Conservation (phyloP, 2,797 vertebrate species). For the Pseudopleuronectes americanus region DNA sequence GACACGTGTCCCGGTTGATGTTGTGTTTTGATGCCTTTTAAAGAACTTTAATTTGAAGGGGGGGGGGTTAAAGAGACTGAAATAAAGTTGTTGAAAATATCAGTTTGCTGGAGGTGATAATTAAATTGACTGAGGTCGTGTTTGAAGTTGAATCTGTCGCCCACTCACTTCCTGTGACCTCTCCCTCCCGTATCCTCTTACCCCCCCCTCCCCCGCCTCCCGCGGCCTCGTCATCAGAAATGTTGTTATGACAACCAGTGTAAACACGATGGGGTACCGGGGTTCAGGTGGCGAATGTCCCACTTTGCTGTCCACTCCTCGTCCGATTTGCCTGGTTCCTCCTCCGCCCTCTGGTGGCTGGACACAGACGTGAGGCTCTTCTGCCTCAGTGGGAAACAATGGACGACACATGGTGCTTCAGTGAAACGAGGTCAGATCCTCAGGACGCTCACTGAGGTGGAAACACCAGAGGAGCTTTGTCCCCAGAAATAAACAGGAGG, state of each 20-base stretch:
- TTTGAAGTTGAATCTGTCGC: slow-evolving; percentile 15
- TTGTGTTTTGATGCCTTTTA: too few relatives aligned
- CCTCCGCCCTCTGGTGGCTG: slow-evolving; percentile 60
- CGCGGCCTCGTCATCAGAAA: slow-evolving; percentile 27
- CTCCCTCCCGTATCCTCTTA: slow-evolving; percentile 33
- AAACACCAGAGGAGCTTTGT: not conserved
- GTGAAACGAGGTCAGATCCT: slow-evolving; percentile 32
- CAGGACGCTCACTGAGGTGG: not conserved
- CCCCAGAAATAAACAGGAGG: too few relatives aligned
- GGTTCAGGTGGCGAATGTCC: slow-evolving; percentile 1
- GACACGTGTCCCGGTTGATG: not conserved
- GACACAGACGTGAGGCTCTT: not conserved
- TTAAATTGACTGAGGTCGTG: slow-evolving; percentile 48
- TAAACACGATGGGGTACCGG: slow-evolving; percentile 30
- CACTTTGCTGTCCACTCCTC: slow-evolving; percentile 24
- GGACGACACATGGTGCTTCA: not conserved
- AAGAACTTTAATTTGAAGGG: not conserved
- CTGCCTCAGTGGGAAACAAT: slow-evolving; percentile 21
- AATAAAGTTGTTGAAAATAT: slow-evolving; percentile 39
- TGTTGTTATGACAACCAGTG: slow-evolving; percentile 61
- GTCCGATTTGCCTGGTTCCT: not conserved
- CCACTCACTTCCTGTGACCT: slow-evolving; percentile 51
- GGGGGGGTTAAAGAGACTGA: not conserved
- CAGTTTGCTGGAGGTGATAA: slow-evolving; percentile 33
- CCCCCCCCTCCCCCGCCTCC: not conserved